Conservation (phyloP, 1,140 invertebrate genomes). For the Drosophila ambigua region DNA sequence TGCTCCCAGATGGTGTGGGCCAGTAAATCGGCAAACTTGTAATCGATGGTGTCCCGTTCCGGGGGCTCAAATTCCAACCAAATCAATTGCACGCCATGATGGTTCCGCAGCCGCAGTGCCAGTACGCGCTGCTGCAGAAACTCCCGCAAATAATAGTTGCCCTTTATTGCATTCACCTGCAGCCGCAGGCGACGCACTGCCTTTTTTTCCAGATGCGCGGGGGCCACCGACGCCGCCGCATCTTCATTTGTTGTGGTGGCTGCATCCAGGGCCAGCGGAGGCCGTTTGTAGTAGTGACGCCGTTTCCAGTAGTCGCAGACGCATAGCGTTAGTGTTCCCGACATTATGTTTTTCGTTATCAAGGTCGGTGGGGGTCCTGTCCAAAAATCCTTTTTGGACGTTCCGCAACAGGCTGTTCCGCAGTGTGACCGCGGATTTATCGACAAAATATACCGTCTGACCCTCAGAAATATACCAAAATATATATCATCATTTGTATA, state of each 20-base stretch:
- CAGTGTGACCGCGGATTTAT: no score
- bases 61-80: constrained; percentile 84
- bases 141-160: constrained; percentile 68
- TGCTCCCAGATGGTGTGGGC: constrained; percentile 86
- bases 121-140: constrained; percentile 45
- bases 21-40: constrained; percentile 86
- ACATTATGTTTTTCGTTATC: constrained; percentile 10
- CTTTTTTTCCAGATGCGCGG: neutral
- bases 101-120: constrained; percentile 8
- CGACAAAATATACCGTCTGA: no score
- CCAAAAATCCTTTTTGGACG: no score
- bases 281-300: constrained; percentile 48
- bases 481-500: no score
- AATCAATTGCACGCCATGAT: constrained; percentile 51
- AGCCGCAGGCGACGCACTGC: constrained; percentile 41
- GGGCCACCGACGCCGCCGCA: constrained; percentile 1
- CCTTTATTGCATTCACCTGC: constrained; percentile 64
- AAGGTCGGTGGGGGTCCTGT: no score
- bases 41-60: constrained; percentile 87
- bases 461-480: no score
- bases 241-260: neutral
- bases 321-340: constrained; percentile 45
- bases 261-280: neutral
- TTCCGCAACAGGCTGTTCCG: no score
- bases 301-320: constrained; percentile 65